Percentiles rank a stretch among this genome's conserved stretches.
These are phyloP conservation scores for Bombyx mori DNA, from an alignment of 1,140 invertebrate genomes.

Conservation along the genomic window ASM3026992v2 NC_085119.1:13984501-13985000, in stretches of 20 bases:
- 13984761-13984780: too few relatives aligned
- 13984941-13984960: too few relatives aligned
- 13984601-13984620: constrained; percentile 64
- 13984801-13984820: too few relatives aligned
- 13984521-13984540: constrained; percentile 49
- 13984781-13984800: too few relatives aligned
- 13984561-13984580: constrained; percentile 67
- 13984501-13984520: constrained; percentile 66
- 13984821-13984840: too few relatives aligned
- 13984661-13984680: constrained; percentile 31
- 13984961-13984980: constrained; percentile 6
- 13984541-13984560: constrained; percentile 41
- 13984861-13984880: too few relatives aligned
- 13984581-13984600: constrained; percentile 69
- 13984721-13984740: too few relatives aligned
- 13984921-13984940: constrained; percentile 49
- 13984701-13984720: neutral
- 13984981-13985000: constrained; percentile 67
- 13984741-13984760: too few relatives aligned
- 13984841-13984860: too few relatives aligned
- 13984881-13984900: neutral
- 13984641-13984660: constrained; percentile 61
- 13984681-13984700: constrained; percentile 26
- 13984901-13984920: constrained; percentile 8
- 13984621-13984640: constrained; percentile 42